Evolutionary conservation across 1,140 invertebrate species (phyloP).

Genomic region (Brachionus asplanchnoidis): DNA sequence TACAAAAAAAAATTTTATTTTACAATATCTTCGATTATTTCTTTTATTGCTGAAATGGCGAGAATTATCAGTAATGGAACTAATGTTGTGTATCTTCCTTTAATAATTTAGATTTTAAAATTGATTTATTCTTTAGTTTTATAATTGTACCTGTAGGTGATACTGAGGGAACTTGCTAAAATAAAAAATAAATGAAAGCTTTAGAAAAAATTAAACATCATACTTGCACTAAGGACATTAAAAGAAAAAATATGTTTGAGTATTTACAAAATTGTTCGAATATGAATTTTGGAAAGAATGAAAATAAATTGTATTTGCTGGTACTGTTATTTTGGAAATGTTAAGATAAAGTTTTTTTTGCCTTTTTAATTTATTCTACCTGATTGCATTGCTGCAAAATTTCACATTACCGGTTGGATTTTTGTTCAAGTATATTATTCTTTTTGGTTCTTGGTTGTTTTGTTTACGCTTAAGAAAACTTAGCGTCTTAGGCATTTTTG

Average conservation of each 20-base stretch:
- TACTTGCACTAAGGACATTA: conserved; percentile 22
- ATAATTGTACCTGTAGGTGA: conserved; percentile 73
- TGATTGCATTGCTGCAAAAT: conserved; percentile 5
- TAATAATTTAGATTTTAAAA: not conserved
- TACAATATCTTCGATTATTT: conserved; percentile 79
- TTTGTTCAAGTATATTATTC: not conserved
- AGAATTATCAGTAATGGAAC: conserved; percentile 90
- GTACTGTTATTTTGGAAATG: conserved; percentile 58
- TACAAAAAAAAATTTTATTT: not conserved
- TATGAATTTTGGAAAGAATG: conserved; percentile 87
- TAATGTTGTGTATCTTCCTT: conserved; percentile 75
- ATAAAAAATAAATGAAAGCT: conserved; percentile 74
- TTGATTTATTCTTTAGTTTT: not conserved
- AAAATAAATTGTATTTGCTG: conserved; percentile 74
- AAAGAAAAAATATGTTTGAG: conserved; percentile 86
- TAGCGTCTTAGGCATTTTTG: not conserved
- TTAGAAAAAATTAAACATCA: not conserved
- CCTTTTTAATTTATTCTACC: not conserved
- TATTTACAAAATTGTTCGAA: conserved; percentile 94
- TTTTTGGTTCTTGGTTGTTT: not conserved
- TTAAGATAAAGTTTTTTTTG: not conserved
- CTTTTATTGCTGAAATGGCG: conserved; percentile 84
- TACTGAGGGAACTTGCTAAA: conserved; percentile 96
- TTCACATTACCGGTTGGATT: not conserved
- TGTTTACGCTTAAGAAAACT: not conserved